Evolutionary conservation across 2,888 invertebrate species (phyloP), one percentile per base, ranked within the genome.

Genomic region (Trypoxylon attenuatum): DNA sequence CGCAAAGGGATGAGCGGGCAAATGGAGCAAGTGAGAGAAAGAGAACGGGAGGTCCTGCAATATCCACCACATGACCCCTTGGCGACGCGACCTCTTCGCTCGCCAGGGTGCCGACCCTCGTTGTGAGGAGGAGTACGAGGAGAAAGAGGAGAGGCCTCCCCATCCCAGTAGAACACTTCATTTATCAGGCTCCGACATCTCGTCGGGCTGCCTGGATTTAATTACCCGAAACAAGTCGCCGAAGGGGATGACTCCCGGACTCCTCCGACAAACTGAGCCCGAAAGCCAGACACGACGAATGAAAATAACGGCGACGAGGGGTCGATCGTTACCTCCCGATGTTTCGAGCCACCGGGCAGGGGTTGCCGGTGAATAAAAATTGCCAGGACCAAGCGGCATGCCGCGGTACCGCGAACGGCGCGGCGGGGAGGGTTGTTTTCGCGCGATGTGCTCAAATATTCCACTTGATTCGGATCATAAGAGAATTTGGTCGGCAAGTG

Each of bases 131-230:
- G 59, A n/a, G n/a, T n/a, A n/a, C n/a, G n/a, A n/a, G n/a, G n/a
- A n/a, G n/a, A n/a, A n/a, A n/a, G n/a, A n/a, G n/a, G n/a, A n/a
- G n/a, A n/a, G n/a, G 53, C 67, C 62, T 52, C 62, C 76, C 65
- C 65, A 58, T 65, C 68, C 71, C 47, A 61, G 29, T 61, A 52
- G 62, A 76, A 72, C 78, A 74, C 71, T 81, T 82, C 80, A 78
- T 81, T 82, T 81, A 81, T 81, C 80, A 79, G 78, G 54, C 74
- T 79, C 78, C 77, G 79, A 79, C 81, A 78, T 81, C 78, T 73
- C 78, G 77, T 75, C 67, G 73, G 76, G 73, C 70, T 69, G 69
- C 73, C 74, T 61, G 75, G 71, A 80, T 81, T 81, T 79, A 82
- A 81, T 81, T 81, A 80, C 75, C 78, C 78, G 79, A 81, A 77